Conservation (phyloP, 2,888 invertebrate species). For the Drosophila kuntzei region DNA sequence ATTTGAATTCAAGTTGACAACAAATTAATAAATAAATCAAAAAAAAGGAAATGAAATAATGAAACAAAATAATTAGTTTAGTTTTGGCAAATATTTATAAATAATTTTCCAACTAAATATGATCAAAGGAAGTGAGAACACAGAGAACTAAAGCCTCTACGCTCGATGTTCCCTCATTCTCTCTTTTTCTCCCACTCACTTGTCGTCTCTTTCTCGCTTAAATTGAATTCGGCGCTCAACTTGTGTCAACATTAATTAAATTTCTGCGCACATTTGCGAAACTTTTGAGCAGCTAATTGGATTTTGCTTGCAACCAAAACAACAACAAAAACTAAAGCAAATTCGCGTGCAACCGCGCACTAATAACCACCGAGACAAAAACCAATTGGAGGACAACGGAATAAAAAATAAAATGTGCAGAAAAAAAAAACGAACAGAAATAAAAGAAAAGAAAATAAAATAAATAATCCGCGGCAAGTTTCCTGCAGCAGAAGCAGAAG, state of each 20-base stretch:
- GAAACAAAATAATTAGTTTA: neutral
- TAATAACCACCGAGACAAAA: constrained; percentile 69
- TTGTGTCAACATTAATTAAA: constrained; percentile 81
- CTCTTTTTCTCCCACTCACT: neutral
- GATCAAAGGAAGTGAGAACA: neutral
- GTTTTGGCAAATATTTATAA: neutral
- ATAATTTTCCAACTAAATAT: neutral
- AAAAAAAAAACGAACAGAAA: constrained; percentile 29
- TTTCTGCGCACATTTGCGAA: constrained; percentile 74
- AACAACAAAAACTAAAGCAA: constrained; percentile 54
- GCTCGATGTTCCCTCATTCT: neutral
- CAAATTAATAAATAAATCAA: neutral
- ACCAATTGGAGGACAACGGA: constrained; percentile 49
- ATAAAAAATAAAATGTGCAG: constrained; percentile 9
- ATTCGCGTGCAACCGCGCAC: constrained; percentile 76
- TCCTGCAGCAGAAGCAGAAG: constrained; percentile 34
- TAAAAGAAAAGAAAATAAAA: constrained; percentile 51
- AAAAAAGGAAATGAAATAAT: neutral
- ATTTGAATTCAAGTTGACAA: too few relatives aligned
- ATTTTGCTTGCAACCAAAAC: constrained; percentile 68
- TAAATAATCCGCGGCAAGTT: constrained; percentile 65
- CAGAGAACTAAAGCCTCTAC: neutral
- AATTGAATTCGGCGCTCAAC: constrained; percentile 59
- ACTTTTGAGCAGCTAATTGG: constrained; percentile 81
- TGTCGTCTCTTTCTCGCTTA: constrained; percentile 15